These are phyloP conservation scores for Catagonus wagneri DNA, from an alignment of 2,113 vertebrate species.

Conservation along the genomic window DNA sequence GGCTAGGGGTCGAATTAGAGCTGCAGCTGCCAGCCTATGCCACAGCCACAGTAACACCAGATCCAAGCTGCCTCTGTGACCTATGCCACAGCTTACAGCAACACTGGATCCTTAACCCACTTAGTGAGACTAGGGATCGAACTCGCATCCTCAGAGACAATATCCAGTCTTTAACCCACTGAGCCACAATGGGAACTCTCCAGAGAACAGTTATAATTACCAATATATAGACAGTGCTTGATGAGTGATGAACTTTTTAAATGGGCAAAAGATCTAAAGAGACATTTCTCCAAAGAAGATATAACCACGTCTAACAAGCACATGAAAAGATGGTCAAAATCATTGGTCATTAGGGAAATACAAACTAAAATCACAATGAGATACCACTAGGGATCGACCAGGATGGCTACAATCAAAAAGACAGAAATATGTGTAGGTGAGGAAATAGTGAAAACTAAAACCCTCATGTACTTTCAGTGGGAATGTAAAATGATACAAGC, in stretches of 20 bases:
- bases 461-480: not conserved
- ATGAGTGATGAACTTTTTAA: not conserved
- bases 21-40: too few relatives aligned
- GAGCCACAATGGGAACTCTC: too few relatives aligned
- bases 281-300: not conserved
- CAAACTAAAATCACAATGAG: conserved; percentile 9
- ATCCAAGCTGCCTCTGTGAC: too few relatives aligned
- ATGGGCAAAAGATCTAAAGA: not conserved
- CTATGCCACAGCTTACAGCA: too few relatives aligned
- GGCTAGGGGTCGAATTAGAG: too few relatives aligned
- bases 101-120: too few relatives aligned
- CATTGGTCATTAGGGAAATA: not conserved
- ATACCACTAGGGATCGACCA: not conserved
- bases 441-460: not conserved
- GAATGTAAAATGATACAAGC: not conserved
- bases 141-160: too few relatives aligned
- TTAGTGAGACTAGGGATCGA: too few relatives aligned
- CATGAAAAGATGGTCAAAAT: conserved; percentile 3
- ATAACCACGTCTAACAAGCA: not conserved
- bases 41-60: too few relatives aligned
- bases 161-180: too few relatives aligned
- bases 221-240: not conserved
- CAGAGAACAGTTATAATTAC: not conserved
- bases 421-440: not conserved
- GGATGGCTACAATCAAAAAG: not conserved